Base-by-base conservation (phyloP, 2,888 invertebrate species). In the Drosophila cracens region DNA sequence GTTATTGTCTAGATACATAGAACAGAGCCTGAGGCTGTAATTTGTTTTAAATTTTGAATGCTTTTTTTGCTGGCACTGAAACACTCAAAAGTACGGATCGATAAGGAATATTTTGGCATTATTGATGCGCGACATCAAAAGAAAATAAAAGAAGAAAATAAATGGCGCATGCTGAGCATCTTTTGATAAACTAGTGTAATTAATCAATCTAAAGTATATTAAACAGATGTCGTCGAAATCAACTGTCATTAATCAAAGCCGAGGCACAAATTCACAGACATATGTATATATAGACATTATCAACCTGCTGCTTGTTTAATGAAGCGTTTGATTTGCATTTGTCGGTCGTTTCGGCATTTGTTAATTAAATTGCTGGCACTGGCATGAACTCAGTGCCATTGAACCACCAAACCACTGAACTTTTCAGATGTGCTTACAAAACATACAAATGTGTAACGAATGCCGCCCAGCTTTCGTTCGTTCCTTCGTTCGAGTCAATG, bases 271-370 rank as follows among this genome's bases (percentile, higher is more conserved):
- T 59, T 62, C 54, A 70, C 51, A 60, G 67, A 72, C 51, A 70
- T 18, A 36, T 8, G 54, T 34, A 36, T 48, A 52, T 21, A 7
- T 33, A 40, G 21, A 66, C 27, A 48, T 62, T 52, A 27, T 13
- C 36, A 21, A 74, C 58, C 76, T 76, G 76, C 67, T 77, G 65
- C 46, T 59, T 73, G 83, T 79, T 81, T 76, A 85, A 85, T 85
- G 84, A 84, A 76, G 73, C 85, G 75, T 84, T 87, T 73, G 82
- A 87, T 87, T 79, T 75, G 68, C 70, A 74, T 77, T 80, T 72
- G 63, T 53, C 58, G 27, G 13, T 34, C 27, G 52, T 52, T 43
- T 31, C 33, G 67, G 61, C 73, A 83, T 87, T 87, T 85, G 83
- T 83, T 85, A 85, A 85, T 85, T 85, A 85, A 83, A 85, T 87